phyloP scores from a whole-genome alignment of 1,140 invertebrate genomes.

The Drosophila pandora region DNA sequence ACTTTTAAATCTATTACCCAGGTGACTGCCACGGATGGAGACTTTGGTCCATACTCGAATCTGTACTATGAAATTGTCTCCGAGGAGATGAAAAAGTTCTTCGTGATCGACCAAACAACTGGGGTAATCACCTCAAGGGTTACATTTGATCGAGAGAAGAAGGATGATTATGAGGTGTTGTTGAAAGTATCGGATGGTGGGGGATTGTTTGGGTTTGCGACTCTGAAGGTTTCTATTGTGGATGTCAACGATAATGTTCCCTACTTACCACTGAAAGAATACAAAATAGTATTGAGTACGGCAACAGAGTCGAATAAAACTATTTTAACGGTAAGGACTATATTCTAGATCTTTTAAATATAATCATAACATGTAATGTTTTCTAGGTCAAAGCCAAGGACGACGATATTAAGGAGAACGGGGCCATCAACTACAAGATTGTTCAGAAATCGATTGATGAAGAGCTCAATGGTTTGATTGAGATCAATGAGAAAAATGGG shows the following conservation, averaged over 20 bases:
- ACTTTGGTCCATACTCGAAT: constrained; percentile 91
- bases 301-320: constrained; percentile 87
- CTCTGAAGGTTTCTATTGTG: constrained; percentile 90
- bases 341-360: not conserved
- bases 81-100: constrained; percentile 90
- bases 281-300: constrained; percentile 89
- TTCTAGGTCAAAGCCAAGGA: constrained; percentile 87
- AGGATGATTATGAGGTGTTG: constrained; percentile 90
- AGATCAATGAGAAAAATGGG: constrained; percentile 89
- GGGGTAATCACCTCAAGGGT: constrained; percentile 92
- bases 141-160: constrained; percentile 91
- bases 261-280: constrained; percentile 91
- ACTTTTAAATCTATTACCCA: constrained; percentile 35
- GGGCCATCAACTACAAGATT: constrained; percentile 89
- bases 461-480: constrained; percentile 87
- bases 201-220: constrained; percentile 91
- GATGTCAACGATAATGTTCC: constrained; percentile 96
- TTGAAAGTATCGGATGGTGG: constrained; percentile 94
- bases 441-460: constrained; percentile 87
- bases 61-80: constrained; percentile 93
- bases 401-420: constrained; percentile 88
- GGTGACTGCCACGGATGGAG: constrained; percentile 92
- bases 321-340: constrained; percentile 87
- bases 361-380: not conserved
- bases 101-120: constrained; percentile 90